Evolutionary conservation across 2,113 vertebrate species (phyloP), one percentile per base, ranked within the genome.

Genomic region (Leptobrachium ailaonicum): DNA sequence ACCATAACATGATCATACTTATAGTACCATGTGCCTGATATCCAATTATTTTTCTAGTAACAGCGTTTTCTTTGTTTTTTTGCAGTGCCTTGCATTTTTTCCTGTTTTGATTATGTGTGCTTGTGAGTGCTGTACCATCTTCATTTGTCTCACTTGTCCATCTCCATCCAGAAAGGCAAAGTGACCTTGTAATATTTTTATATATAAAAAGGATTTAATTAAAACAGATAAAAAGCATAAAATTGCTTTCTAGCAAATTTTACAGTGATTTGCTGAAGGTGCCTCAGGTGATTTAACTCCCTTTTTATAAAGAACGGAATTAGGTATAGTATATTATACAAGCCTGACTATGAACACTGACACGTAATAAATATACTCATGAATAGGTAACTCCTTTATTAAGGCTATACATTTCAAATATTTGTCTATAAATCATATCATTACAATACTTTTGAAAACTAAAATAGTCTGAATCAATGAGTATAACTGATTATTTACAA

Each of bases 181-280:
- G 45, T 66, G 62, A 47, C 60, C 73, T 63, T 75, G 14, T 44
- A 64, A 66, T 75, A 45, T 66, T 50, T 45, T 45, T 64, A 50
- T 5, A 50, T 5, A 50, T 5, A 50, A 50, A 5, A 50, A n/a
- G 10, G 45, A 40, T 76, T 53, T 53, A 40, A 47, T 66, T 53
- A 64, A 41, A 76, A 64, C 32, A 76, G 20, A 2, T 6, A 64
- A 50, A 76, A 76, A 66, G 62, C 13, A 66, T 66, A 64, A 75
- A 66, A 75, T 75, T 63, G 63, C 64, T 66, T 76, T 53, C 12
- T 66, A 66, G 62, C 43, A 40, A 41, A 53, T 76, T 71, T 66
- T 44, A 66, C n/a, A 47, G 20, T 41, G 32, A 14, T 64, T 76
- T 13, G 40, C n/a, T 76, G 64, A 50, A 76, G n/a, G 63, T 66